Base-by-base conservation (phyloP, 1,140 invertebrate species). In the Drosophila sproati region DNA sequence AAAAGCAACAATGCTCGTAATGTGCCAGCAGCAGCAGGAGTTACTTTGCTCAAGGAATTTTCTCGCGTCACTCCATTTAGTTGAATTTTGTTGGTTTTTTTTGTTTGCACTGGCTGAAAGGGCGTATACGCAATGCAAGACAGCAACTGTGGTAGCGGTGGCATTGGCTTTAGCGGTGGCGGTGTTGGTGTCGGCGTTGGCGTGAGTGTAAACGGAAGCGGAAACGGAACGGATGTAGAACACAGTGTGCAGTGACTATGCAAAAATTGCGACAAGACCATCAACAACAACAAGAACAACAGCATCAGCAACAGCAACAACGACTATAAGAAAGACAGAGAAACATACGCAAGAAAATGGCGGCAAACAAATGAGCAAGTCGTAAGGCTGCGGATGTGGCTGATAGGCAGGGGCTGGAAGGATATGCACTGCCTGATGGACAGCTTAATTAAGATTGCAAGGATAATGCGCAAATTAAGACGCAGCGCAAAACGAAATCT, bases 401-500 rank as follows among this genome's bases (percentile, higher is more conserved):
- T 10, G 32, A 32, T 8, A 51, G 66, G 29, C n/a, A 54, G n/a
- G 28, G 32, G 43, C 43, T 10, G n/a, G 10, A 29, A 29, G 63
- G 20, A 7, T 35, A 8, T 35, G 54, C 37, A 31, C 37, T 20
- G 59, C 8, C 47, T 70, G 64, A 73, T 70, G 80, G 78, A 68
- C 78, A 80, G 61, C 69, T 80, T 77, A 69, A 80, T 82, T 82
- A 82, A 82, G 78, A 82, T 77, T 61, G 74, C 62, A 34, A 69
- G 69, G 79, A 80, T 80, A 81, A 81, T 80, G 78, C 55, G 43
- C 67, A 81, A 77, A 77, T 81, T 72, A 81, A 80, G 68, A 80
- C 59, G 69, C 68, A 72, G 73, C 54, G 51, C 12, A 31, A 55
- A 56, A 61, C 52, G 10, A 41, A 41, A 41, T 10, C 39, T 10